These are phyloP conservation scores for Deroplatys truncata DNA, from an alignment of 2,888 invertebrate genomes.

Conservation along the genomic window DNA sequence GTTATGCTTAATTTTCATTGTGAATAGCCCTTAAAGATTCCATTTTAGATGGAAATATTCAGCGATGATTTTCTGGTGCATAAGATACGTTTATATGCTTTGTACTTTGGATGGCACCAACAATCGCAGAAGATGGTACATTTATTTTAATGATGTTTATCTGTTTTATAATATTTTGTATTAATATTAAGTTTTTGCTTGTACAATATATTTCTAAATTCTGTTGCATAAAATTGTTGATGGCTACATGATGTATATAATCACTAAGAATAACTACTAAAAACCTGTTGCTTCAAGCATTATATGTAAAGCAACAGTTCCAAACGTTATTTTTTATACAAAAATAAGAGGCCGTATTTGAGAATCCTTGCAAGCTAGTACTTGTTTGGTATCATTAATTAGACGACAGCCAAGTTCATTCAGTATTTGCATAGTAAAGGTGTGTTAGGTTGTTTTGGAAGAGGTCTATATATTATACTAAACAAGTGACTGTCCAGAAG, in stretches of 20 bases:
- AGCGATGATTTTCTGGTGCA: background rate
- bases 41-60: too few species aligned
- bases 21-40: too few species aligned
- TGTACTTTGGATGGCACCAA: background rate
- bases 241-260: background rate
- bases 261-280: background rate
- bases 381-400: conserved; percentile 9
- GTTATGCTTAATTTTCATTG: too few species aligned
- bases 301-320: background rate
- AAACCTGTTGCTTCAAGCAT: background rate
- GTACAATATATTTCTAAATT: background rate
- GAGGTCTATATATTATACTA: conserved; percentile 1
- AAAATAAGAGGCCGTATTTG: background rate
- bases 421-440: conserved; percentile 5
- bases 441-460: conserved; percentile 9
- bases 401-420: background rate
- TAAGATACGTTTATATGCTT: too few species aligned
- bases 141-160: background rate
- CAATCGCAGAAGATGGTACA: background rate
- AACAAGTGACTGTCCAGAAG: conserved; percentile 17
- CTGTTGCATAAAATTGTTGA: background rate
- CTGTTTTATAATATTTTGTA: background rate
- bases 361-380: conserved; percentile 16
- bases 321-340: background rate
- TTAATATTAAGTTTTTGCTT: background rate